Conservation (phyloP, 2,888 invertebrate species). For the Dynastes grantii region DNA sequence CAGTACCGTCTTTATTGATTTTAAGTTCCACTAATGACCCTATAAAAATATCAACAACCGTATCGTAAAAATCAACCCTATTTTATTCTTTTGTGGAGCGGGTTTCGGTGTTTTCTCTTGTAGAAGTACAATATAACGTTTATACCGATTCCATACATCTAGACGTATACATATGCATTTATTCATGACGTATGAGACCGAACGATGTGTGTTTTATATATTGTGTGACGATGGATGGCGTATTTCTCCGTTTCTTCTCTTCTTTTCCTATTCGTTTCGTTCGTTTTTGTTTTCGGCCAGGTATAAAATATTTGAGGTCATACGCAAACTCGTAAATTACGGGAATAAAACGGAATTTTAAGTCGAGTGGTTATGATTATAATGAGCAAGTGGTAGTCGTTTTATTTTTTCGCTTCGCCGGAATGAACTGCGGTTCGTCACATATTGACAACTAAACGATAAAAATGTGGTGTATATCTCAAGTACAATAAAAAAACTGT, state of each 20-base stretch:
- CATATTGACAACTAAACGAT: constrained; percentile 2
- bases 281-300: background rate
- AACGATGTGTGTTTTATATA: constrained; percentile 11
- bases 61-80: constrained; percentile 43
- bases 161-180: too few species aligned
- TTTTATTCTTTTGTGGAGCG: constrained; percentile 15
- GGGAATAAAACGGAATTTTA: constrained; percentile 8
- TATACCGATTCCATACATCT: background rate
- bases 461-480: background rate
- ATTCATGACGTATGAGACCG: background rate
- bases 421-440: background rate
- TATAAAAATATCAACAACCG: constrained; percentile 44
- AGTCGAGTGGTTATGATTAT: background rate
- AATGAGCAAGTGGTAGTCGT: background rate
- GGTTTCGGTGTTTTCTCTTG: constrained; percentile 5
- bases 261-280: background rate
- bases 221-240: background rate
- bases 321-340: constrained; percentile 1
- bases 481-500: background rate
- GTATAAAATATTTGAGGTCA: constrained; percentile 13
- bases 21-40: constrained; percentile 45
- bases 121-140: background rate
- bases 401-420: background rate
- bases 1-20: constrained; percentile 38
- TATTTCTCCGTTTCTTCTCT: background rate